These are phyloP conservation scores for Meta bourneti DNA, from an alignment of 2,888 invertebrate species.

Conservation along the genomic window DNA sequence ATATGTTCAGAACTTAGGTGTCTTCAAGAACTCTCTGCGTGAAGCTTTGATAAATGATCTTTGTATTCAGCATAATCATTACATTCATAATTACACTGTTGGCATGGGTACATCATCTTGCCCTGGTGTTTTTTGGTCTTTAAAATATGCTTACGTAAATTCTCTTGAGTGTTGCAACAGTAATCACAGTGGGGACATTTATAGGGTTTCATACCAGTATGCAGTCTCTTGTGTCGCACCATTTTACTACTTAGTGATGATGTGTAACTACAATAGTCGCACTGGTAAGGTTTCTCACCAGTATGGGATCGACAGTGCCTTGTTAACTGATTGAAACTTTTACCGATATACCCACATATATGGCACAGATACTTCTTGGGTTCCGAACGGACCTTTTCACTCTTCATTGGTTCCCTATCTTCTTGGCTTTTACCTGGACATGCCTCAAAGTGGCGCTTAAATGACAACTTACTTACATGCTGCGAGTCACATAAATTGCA, in stretches of 20 bases:
- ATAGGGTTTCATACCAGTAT: constrained; percentile 81
- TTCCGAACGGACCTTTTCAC: not conserved
- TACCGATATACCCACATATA: constrained; percentile 78
- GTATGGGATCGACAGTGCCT: constrained; percentile 80
- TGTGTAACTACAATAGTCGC: constrained; percentile 81
- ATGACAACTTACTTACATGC: constrained; percentile 77
- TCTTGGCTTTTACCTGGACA: not conserved
- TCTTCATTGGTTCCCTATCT: not conserved
- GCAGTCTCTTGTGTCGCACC: constrained; percentile 81
- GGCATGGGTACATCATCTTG: constrained; percentile 89
- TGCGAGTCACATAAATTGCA: constrained; percentile 64
- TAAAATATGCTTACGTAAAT: constrained; percentile 92
- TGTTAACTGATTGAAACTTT: constrained; percentile 79
- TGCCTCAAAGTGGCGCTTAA: constrained; percentile 78
- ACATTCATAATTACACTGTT: constrained; percentile 85
- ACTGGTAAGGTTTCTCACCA: constrained; percentile 80
- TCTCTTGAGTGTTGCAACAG: constrained; percentile 86
- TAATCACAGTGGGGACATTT: constrained; percentile 85
- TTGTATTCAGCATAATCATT: constrained; percentile 87
- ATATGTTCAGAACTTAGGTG: constrained; percentile 9
- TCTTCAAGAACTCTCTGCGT: constrained; percentile 82
- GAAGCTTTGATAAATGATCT: constrained; percentile 85
- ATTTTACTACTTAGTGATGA: constrained; percentile 80
- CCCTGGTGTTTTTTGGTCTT: constrained; percentile 89
- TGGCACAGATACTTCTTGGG: constrained; percentile 76